Base-by-base conservation (phyloP, 2,888 invertebrate species). In the Pyrrhia umbra region DNA sequence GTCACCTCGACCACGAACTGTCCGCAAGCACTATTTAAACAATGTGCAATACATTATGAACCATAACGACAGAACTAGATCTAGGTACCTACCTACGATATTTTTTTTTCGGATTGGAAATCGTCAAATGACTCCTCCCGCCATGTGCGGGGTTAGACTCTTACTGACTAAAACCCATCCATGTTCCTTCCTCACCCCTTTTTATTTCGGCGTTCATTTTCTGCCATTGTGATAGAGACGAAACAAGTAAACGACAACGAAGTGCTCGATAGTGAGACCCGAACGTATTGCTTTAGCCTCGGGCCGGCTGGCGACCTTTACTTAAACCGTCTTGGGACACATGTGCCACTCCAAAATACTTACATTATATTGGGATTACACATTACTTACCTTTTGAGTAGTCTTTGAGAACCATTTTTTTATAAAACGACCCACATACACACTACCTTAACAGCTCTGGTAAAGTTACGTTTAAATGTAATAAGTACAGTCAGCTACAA, bases 351-450 rank as follows among this genome's bases (percentile, higher is more conserved):
- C 50, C 52, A 40, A 69, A 60, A 66, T 64, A 52, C 66, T 64
- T 57, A 73, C 60, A 65, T 61, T 66, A 66, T 61, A 65, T 73
- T 47, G 42, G 46, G 6, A 76, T 76, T 65, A 70, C 71, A 76
- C 56, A 73, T 52, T 58, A 57, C 66, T 75, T 75, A 73, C 70
- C 49, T 59, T 45, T 63, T 55, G 25, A 65, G 64, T 70, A 51
- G 39, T 66, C 27, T 67, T 50, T 58, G 40, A 51, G 42, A 18
- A 63, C 27, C 57, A 13, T 21, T 65, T 50, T 59, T 66, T 66
- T 73, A 42, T 18, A 15, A 47, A 57, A 51, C n/a, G 51, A 47
- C 42, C 51, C 15, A 40, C 58, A 58, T 58, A 73, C 58, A 73
- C 58, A 66, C 43, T 21, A 49, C 25, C 39, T 39, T 20, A 27